Conservation (phyloP, 2,888 invertebrate genomes). For the Lypha dubia region DNA sequence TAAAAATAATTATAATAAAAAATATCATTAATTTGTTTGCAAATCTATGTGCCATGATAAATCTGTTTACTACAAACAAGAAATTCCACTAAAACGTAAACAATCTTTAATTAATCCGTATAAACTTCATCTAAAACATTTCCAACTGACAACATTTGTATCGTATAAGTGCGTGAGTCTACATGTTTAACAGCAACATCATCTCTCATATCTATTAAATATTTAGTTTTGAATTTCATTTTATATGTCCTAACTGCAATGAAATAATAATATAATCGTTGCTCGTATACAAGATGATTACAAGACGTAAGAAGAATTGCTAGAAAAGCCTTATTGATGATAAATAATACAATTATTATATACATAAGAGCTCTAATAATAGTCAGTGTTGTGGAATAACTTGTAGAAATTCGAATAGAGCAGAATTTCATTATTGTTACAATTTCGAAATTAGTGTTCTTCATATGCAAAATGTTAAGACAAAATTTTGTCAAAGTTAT, state of each 20-base stretch:
- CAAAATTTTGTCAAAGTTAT: not conserved
- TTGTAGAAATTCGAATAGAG: not conserved
- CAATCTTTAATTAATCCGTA: too few species aligned
- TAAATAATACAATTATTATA: not conserved
- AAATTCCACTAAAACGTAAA: too few species aligned
- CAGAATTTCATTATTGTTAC: not conserved
- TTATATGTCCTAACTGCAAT: conserved; percentile 18
- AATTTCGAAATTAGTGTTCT: not conserved
- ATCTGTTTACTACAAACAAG: too few species aligned
- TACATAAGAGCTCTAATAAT: not conserved
- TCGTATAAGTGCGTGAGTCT: not conserved
- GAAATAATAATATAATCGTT: conserved; percentile 14
- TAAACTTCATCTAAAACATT: too few species aligned
- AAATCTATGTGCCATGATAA: too few species aligned
- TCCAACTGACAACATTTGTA: not conserved
- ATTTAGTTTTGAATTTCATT: conserved; percentile 30
- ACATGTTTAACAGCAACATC: not conserved
- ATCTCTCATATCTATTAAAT: conserved; percentile 15
- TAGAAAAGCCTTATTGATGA: conserved; percentile 25
- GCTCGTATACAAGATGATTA: conserved; percentile 27
- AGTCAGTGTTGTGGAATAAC: not conserved
- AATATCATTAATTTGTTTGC: too few species aligned
- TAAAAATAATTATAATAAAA: too few species aligned
- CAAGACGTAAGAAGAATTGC: not conserved
- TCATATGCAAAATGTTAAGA: not conserved